Percentiles rank a stretch among this genome's conserved stretches.
phyloP scores from a whole-genome alignment of 1,140 invertebrate genomes.

The Cepaea nemoralis region DNA sequence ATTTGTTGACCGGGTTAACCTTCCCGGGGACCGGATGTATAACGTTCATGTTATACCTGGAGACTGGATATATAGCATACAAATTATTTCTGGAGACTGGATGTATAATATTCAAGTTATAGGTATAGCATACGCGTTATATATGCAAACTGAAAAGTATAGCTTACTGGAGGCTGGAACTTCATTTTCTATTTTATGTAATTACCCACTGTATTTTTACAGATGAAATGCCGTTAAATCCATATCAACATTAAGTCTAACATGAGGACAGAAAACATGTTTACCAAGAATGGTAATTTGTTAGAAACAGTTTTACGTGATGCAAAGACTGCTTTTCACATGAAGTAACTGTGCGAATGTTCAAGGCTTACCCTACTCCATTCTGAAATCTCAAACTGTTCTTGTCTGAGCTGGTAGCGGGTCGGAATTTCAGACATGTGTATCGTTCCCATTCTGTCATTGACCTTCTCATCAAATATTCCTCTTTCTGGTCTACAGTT shows the following conservation, averaged over 20 bases:
- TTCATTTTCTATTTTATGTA: no score
- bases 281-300: not conserved
- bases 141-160: no score
- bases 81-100: not conserved
- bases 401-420: slow-evolving; percentile 46
- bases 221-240: no score
- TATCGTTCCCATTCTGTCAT: slow-evolving; percentile 67
- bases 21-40: no score
- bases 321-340: no score
- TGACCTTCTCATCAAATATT: slow-evolving; percentile 57
- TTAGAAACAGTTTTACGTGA: no score
- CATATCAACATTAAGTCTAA: not conserved
- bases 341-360: no score
- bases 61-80: not conserved
- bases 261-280: not conserved
- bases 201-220: no score
- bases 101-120: not conserved
- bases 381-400: slow-evolving; percentile 63
- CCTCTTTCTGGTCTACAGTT: slow-evolving; percentile 56
- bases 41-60: not conserved
- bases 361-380: slow-evolving; percentile 59
- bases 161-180: no score
- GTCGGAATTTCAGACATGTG: slow-evolving; percentile 63
- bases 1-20: no score
- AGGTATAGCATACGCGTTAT: no score